Base-by-base conservation (phyloP, 2,888 invertebrate species). In the Phengaris arion region DNA sequence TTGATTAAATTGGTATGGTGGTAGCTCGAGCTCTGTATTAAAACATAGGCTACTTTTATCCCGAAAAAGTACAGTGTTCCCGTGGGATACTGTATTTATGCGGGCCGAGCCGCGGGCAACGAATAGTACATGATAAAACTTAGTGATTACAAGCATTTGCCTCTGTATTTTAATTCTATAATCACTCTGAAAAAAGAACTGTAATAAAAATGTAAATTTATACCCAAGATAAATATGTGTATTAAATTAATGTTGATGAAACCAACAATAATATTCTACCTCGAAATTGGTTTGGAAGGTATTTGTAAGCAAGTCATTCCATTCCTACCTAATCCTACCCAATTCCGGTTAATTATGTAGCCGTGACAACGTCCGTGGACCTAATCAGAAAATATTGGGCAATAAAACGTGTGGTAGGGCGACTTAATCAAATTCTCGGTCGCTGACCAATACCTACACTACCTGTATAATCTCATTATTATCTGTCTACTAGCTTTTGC, bases 351-450 rank as follows among this genome's bases (percentile, higher is more conserved):
- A 83, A 85, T 84, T 85, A 83, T 80, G 76, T 78, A 76, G 78
- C 77, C 80, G 80, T 80, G 81, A 80, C 81, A 81, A 82, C 81
- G 82, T 81, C 81, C 83, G 86, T 83, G 81, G 82, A 85, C 84
- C 85, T 93, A 93, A 93, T 93, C 89, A 91, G 90, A 87, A 92
- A 88, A 93, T 93, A 93, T 92, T 86, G 92, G 86, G 89, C 82
- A 88, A 90, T 93, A 93, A 93, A 93, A 89, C 80, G 79, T 79
- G 85, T 85, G 85, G 87, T 85, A 82, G 83, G 84, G 84, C 84
- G 83, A 83, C 86, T 87, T 92, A 92, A 91, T 91, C 91, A 91
- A 90, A 91, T 92, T 89, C 86, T 85, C 87, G 88, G 88, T 87
- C 87, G 86, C 86, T 35, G 51, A 7, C 72, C 54, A 72, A 72